Evolutionary conservation across 2,113 vertebrate genomes (phyloP).

Genomic region (Eolophus roseicapilla): DNA sequence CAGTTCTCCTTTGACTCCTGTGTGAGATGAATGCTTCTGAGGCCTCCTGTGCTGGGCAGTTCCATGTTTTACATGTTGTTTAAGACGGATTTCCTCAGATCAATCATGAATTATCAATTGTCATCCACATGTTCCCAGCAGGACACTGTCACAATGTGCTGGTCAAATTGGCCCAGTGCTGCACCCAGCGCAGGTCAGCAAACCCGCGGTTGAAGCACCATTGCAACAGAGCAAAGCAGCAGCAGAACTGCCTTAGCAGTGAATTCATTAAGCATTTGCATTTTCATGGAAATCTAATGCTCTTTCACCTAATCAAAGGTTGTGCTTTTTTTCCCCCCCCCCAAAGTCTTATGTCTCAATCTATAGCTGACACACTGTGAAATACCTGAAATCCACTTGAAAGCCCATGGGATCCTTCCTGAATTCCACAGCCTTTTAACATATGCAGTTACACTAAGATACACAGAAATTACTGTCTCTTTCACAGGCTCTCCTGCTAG

Average conservation of each 20-base stretch:
- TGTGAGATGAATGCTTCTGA: neutral
- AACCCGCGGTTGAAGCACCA: neutral
- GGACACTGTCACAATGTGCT: neutral
- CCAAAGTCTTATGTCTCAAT: constrained; percentile 53
- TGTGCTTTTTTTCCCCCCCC: neutral
- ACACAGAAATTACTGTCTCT: neutral
- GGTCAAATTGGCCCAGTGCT: neutral
- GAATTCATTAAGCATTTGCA: constrained; percentile 24
- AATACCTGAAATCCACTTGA: constrained; percentile 52
- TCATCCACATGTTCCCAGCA: neutral
- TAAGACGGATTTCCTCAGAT: neutral
- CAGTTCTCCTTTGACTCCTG: neutral
- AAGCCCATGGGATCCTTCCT: constrained; percentile 29
- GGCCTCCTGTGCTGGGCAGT: neutral
- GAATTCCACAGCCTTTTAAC: constrained; percentile 53
- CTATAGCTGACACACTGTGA: constrained; percentile 50
- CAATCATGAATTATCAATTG: neutral
- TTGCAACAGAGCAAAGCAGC: neutral
- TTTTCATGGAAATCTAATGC: constrained; percentile 50
- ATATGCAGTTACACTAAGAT: constrained; percentile 27
- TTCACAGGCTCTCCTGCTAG: neutral
- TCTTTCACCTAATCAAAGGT: constrained; percentile 47
- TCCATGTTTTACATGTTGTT: rapidly evolving
- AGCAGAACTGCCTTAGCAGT: neutral
- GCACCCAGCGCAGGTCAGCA: neutral